Base-by-base conservation (phyloP, 2,888 invertebrate species). In the Epirrhoe alternata region DNA sequence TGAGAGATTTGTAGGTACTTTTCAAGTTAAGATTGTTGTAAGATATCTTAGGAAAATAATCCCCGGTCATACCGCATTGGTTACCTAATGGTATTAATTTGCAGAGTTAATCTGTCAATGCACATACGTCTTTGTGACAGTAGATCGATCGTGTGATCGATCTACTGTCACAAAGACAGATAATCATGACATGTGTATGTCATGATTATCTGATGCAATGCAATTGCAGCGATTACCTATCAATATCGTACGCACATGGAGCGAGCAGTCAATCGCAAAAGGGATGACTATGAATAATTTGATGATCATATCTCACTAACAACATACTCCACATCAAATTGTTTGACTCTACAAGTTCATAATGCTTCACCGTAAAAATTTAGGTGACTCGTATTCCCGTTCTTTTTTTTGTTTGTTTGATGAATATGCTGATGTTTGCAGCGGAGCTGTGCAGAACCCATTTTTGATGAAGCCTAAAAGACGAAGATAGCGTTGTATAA, bases 1-100 rank as follows among this genome's bases (percentile, higher is more conserved):
- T 64, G 47, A 68, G 66, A 71, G 38, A 42, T 16, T 33, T 66
- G 64, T 57, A n/a, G n/a, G 16, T 56, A 55, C 62, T 38, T 62
- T 64, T 66, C 63, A 61, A 50, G 55, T 47, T 14, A 14, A 16
- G 47, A 47, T 16, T 47, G 12, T 42, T 42, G 38, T 10, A 12
- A 3, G 12, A 42, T 42, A 24, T 24, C 24, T 24, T 24, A 24
- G 1, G 3, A 24, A 24, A 24, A 24, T 24, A 24, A 24, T 24
- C 24, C 24, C 24, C 3, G 24, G 24, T 24, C 24, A 24, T 24
- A 24, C 24, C 24, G 3, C 24, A 24, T 24, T 24, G 24, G 24
- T 24, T 24, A 3, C 24, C 24, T 10, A 12, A 42, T 42, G 12
- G 35, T 12, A 12, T 7, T 33, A 33, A 33, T 7, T 33, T 33